Evolutionary conservation across 2,113 vertebrate genomes (phyloP), one percentile per base, ranked within the genome.

Genomic region (Tragulus kanchil): DNA sequence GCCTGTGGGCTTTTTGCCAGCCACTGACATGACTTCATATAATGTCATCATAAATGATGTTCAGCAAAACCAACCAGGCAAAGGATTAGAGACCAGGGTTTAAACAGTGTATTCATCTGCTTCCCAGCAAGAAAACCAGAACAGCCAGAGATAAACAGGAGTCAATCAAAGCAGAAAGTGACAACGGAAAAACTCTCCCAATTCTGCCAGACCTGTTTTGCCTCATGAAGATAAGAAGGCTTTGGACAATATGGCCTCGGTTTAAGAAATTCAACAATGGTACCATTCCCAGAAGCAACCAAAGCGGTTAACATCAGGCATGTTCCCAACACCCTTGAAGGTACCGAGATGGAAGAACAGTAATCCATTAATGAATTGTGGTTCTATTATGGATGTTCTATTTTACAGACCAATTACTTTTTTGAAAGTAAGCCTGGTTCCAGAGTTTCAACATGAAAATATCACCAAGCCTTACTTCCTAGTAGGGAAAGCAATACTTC

Each of bases 91-190:
- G n/a, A n/a, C n/a, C n/a, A n/a, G n/a, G n/a, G n/a, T n/a, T n/a
- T n/a, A n/a, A n/a, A n/a, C n/a, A n/a, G n/a, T 83, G 48, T 25
- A 36, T 36, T 85, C 86, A 50, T 94, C 73, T 92, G 94, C 81
- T 94, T 94, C 67, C 95, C 85, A 83, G 93, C 88, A 69, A 84
- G 93, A 58, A 95, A 84, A 85, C 17, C 87, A 56, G 81, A 54
- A 81, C 36, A 59, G 62, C 26, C 0, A 15, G 31, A 86, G 85
- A 98, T 42, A 96, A 94, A 95, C 50, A 92, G 69, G 84, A 90
- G 92, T 92, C 96, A 77, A 26, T 97, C 96, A 95, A 65, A 97
- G 92, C 86, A 78, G 87, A 89, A 75, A 93, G 87, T 75, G 91
- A 78, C 93, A 31, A 31, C 3, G 0, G 8, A 6, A 82, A 56